Evolutionary conservation across 2,113 vertebrate genomes (phyloP).

Genomic region (Sitta europaea): DNA sequence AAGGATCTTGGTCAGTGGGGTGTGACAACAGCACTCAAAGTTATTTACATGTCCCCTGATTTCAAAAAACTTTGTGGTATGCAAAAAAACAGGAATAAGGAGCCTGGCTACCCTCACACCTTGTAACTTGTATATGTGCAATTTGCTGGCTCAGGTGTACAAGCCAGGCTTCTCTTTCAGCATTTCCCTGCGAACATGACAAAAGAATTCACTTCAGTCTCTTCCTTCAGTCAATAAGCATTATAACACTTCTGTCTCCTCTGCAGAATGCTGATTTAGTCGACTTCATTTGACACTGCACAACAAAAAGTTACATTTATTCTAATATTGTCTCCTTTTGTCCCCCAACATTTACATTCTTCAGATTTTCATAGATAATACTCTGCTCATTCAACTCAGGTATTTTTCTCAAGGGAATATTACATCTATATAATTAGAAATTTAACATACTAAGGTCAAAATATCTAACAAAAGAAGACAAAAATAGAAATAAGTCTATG

Average conservation of each 20-base stretch:
- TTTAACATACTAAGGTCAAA: not conserved
- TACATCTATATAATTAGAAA: not conserved
- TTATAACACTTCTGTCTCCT: not conserved
- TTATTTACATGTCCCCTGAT: not conserved
- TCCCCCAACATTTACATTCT: not conserved
- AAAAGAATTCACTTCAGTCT: not conserved
- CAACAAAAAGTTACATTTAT: not conserved
- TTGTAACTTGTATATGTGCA: not conserved
- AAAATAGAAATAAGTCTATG: not conserved
- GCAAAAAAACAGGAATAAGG: not conserved
- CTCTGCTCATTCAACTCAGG: not conserved
- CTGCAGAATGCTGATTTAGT: not conserved
- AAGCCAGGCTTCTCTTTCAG: not conserved
- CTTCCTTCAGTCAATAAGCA: not conserved
- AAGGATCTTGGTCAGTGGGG: not conserved
- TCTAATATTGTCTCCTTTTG: not conserved
- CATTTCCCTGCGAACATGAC: not conserved
- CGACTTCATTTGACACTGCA: not conserved
- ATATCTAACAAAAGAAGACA: not conserved
- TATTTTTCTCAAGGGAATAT: not conserved
- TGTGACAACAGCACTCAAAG: not conserved
- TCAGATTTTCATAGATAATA: not conserved
- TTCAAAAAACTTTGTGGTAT: not conserved
- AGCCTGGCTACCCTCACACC: not conserved
- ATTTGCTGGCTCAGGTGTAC: not conserved